Percentiles rank a stretch among this genome's conserved stretches.
These are phyloP conservation scores for Propithecus coquereli DNA, from an alignment of 2,113 vertebrate genomes.

Conservation along the genomic window DNA sequence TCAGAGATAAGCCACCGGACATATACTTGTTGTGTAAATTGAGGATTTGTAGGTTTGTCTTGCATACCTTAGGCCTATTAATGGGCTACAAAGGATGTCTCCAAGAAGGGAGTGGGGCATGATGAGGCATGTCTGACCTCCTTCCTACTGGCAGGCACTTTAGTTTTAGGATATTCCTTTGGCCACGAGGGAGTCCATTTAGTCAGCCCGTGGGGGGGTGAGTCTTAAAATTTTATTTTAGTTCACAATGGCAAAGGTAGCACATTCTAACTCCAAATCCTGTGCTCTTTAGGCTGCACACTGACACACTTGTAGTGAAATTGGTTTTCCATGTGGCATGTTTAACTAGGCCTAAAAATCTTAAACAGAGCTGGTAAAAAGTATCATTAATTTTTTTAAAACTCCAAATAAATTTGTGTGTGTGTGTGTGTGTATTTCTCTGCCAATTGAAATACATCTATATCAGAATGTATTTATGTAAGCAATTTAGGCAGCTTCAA, in stretches of 20 bases:
- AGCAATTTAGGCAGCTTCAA: not conserved
- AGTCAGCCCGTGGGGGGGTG: too few relatives aligned
- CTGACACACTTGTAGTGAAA: not conserved
- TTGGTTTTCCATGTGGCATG: not conserved
- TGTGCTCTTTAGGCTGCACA: not conserved
- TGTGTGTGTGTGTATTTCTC: not conserved
- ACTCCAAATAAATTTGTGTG: not conserved
- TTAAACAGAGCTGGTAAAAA: slow-evolving; percentile 13
- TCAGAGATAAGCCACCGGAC: too few relatives aligned
- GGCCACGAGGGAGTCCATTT: too few relatives aligned
- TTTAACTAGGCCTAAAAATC: not conserved
- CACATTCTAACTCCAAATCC: not conserved
- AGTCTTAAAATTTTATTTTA: too few relatives aligned
- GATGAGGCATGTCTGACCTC: too few relatives aligned
- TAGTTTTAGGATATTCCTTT: too few relatives aligned
- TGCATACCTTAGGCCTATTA: too few relatives aligned
- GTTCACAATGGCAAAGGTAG: not conserved
- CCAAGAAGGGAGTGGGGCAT: too few relatives aligned
- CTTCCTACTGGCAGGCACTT: too few relatives aligned
- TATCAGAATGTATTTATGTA: not conserved
- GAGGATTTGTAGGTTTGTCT: too few relatives aligned
- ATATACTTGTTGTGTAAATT: too few relatives aligned
- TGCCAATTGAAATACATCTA: not conserved
- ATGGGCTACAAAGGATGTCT: too few relatives aligned
- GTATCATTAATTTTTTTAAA: not conserved